Evolutionary conservation across 2,797 vertebrate species (phyloP).

Genomic region (Dendrocincla fuliginosa): DNA sequence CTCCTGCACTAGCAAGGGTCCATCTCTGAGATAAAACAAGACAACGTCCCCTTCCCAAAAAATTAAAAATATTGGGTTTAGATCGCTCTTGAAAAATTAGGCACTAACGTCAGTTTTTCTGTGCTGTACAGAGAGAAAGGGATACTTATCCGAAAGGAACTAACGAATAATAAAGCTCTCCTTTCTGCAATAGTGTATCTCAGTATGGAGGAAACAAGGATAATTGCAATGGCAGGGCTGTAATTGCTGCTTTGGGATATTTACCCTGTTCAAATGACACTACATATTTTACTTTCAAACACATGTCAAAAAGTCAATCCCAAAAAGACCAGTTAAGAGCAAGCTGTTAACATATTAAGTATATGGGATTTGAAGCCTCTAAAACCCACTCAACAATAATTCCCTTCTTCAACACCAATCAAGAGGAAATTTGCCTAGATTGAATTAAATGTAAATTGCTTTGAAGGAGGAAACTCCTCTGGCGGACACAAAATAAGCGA

Average conservation of each 20-base stretch:
- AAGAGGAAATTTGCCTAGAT: constrained; percentile 69
- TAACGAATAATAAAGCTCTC: background rate
- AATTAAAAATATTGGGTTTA: background rate
- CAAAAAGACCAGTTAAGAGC: constrained; percentile 63
- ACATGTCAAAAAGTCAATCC: constrained; percentile 65
- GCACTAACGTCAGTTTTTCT: background rate
- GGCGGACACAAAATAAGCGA: background rate
- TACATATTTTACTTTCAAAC: constrained; percentile 60
- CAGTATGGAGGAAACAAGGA: background rate
- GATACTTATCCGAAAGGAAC: background rate
- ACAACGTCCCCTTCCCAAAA: fast-evolving
- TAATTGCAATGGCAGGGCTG: background rate
- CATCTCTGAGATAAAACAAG: background rate
- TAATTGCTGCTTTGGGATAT: constrained; percentile 67
- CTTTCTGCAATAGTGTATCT: background rate
- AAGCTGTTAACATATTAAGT: constrained; percentile 63
- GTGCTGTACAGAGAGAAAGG: background rate
- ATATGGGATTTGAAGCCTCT: constrained; percentile 46
- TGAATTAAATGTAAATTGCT: constrained; percentile 67
- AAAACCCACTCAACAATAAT: constrained; percentile 59
- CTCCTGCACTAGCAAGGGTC: background rate
- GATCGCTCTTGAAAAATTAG: background rate
- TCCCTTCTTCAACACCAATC: constrained; percentile 60
- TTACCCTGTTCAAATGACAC: constrained; percentile 67
- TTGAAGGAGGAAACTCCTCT: constrained; percentile 2